Base-by-base conservation (phyloP, 2,797 vertebrate species). In the Bufotes viridis region DNA sequence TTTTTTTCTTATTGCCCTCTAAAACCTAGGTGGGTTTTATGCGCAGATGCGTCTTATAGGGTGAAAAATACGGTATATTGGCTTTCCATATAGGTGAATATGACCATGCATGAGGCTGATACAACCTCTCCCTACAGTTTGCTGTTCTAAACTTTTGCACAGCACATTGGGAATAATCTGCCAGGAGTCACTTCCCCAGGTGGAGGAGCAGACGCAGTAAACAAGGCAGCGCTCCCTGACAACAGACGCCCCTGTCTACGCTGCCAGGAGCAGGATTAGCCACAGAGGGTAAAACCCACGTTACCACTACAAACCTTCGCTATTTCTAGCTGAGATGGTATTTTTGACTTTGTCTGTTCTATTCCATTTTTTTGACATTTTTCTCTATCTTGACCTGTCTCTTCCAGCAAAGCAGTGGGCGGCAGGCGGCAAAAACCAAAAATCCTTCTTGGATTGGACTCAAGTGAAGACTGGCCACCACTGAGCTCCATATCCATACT, bases 201-300 rank as follows among this genome's bases (percentile, higher is more conserved):
- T 79, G 55, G 76, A 29, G 20, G 78, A 60, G 3, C 55, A 11
- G 24, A 60, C 18, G 14, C n/a, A 11, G 78, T 79, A 60, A 79
- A 79, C 57, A 79, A 60, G 20, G 13, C 74, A n/a, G 3, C 11
- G 22, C 76, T 57, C 76, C 76, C 51, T 78, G 76, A 57, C 76
- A 17, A 17, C 51, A 24, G 53, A 58, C 76, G 18, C 74, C 20
- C 65, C 69, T 3, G 29, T 49, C 29, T 49, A 49, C 11, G 29
- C 26, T 34, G 69, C 69, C 69, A 70, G 34, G 15, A 49, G 0
- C 70, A 20, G 70, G 70, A 49, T 42, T 1, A 74, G 70, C 70
- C 70, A 7, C 69, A 18, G 7, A 18, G 70, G 34, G 29, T 74
- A 42, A 42, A 42, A 20, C 17, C 29, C 34, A 34, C 18, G 12